These are phyloP conservation scores for Drosophila histrio DNA, from an alignment of 2,888 invertebrate species.

Conservation along the genomic window DNA sequence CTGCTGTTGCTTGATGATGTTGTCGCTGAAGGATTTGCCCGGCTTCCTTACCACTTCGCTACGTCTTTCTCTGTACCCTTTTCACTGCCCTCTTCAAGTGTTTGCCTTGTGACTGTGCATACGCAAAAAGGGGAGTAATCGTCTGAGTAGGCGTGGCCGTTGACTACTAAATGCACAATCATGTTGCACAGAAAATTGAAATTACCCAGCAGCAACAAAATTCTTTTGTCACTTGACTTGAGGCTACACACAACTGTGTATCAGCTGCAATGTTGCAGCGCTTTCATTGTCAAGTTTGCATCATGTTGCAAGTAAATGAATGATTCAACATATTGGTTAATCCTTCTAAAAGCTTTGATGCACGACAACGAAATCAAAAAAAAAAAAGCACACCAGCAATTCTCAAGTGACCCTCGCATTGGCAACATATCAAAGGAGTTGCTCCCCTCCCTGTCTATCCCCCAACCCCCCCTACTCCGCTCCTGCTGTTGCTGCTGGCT, in stretches of 20 bases:
- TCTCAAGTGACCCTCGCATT: constrained; percentile 60
- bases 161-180: constrained; percentile 75
- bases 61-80: background rate
- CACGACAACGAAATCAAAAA: constrained; percentile 24
- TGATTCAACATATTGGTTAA: constrained; percentile 64
- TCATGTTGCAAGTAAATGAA: constrained; percentile 34
- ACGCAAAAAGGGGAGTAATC: constrained; percentile 25
- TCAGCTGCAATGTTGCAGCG: constrained; percentile 12
- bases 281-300: constrained; percentile 66
- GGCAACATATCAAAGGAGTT: constrained; percentile 64
- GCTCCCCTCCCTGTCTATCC: too few relatives aligned
- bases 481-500: constrained; percentile 12
- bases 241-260: background rate
- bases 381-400: constrained; percentile 38
- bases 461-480: background rate
- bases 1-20: constrained; percentile 42
- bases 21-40: constrained; percentile 49
- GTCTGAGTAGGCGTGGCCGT: constrained; percentile 31
- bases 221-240: constrained; percentile 45
- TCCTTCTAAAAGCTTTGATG: constrained; percentile 78
- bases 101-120: constrained; percentile 71
- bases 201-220: constrained; percentile 21
- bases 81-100: constrained; percentile 51
- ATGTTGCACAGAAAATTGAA: constrained; percentile 47
- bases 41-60: constrained; percentile 5